Evolutionary conservation across 2,797 vertebrate species (phyloP), one percentile per base, ranked within the genome.

Genomic region (Hyperoplus lanceolatus): DNA sequence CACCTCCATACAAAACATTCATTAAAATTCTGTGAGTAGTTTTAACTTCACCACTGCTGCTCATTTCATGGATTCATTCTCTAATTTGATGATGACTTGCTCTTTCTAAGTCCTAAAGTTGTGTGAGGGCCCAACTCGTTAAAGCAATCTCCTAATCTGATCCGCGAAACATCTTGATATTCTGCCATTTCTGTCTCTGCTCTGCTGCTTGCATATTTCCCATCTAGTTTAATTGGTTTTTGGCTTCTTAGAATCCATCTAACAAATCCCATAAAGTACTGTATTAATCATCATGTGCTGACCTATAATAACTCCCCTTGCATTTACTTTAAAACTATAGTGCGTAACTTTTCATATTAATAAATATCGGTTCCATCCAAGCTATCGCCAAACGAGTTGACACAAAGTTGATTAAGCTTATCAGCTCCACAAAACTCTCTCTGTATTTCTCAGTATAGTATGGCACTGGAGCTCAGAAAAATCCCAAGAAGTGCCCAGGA

Each of bases 271-370:
- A 50, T 48, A 60, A 73, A 84, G 70, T 3, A 5, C 42, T 1
- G 42, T 2, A 68, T 60, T 81, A 80, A 84, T 85, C 85, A 58
- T 16, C 13, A 8, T 29, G 29, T 10, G 58, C 67, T 62, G 76
- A 65, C 57, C 62, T 50, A 62, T 77, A 81, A 88, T 50, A 54
- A 72, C 78, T 4, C 60, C 59, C 42, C 38, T 61, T 82, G 67
- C 89, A 50, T 84, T 78, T 76, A 84, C 80, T 78, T 29, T 29
- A 29, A 29, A 29, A 29, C 29, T 29, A 29, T 29, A 29, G 29
- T 29, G 29, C 29, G 29, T 3, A 29, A 29, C 29, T 29, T 29
- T 29, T 29, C 29, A 29, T 29, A 29, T 29, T 29, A 29, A 29
- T 29, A 29, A 29, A 29, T 29, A 29, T 29, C 29, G 29, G 3